phyloP scores from a whole-genome alignment of 1,140 invertebrate genomes.

The Pseudomyrmex dendroicus region DNA sequence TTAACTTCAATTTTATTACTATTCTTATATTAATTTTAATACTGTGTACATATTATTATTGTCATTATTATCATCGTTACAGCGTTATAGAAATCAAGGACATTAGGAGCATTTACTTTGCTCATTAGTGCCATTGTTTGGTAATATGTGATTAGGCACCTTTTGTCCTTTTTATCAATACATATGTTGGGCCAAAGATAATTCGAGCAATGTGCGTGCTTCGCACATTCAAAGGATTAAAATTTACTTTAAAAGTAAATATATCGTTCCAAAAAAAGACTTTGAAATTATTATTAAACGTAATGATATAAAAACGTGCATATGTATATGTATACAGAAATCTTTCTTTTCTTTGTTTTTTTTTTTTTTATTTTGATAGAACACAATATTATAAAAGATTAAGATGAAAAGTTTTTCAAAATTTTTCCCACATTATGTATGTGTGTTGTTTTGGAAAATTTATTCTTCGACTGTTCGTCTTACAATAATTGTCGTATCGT shows the following conservation, averaged over 20 bases:
- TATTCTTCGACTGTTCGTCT: constrained; percentile 53
- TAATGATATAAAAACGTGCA: constrained; percentile 1
- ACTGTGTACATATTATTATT: constrained; percentile 20
- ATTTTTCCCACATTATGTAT: constrained; percentile 6
- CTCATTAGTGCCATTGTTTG: constrained; percentile 56
- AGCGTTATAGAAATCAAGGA: constrained; percentile 44
- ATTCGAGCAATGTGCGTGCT: neutral
- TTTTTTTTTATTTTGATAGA: constrained; percentile 19
- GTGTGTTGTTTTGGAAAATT: constrained; percentile 28
- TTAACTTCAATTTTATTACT: constrained; percentile 17
- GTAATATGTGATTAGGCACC: constrained; percentile 22
- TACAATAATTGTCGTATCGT: constrained; percentile 57
- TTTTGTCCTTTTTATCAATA: constrained; percentile 35
- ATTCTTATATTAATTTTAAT: constrained; percentile 23
- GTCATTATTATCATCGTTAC: constrained; percentile 69
- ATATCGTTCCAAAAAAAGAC: constrained; percentile 18
- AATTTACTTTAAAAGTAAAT: constrained; percentile 20
- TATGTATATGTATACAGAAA: no score
- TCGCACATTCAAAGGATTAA: neutral
- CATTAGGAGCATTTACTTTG: constrained; percentile 23
- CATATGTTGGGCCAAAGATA: neutral
- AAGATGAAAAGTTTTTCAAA: constrained; percentile 6
- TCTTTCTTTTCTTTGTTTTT: neutral
- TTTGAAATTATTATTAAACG: constrained; percentile 25
- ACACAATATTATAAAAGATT: constrained; percentile 30